These are phyloP conservation scores for Mohoua ochrocephala DNA, from an alignment of 2,113 vertebrate species.

Conservation along the genomic window DNA sequence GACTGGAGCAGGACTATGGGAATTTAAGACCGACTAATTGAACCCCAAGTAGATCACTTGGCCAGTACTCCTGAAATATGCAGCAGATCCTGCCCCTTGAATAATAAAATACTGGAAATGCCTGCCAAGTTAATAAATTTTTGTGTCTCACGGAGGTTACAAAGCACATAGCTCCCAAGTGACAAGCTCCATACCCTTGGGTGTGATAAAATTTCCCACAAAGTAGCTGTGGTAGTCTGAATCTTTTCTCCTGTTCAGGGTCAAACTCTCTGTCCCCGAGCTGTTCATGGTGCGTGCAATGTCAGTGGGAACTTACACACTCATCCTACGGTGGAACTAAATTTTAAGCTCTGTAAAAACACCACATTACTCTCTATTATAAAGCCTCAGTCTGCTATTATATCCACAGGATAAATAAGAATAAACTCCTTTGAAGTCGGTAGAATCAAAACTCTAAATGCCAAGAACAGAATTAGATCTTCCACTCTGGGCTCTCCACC, in stretches of 20 bases:
- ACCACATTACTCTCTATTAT: neutral
- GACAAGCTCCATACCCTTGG: neutral
- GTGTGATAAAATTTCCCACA: neutral
- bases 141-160: neutral
- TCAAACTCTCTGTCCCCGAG: neutral
- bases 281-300: neutral
- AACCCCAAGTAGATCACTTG: neutral
- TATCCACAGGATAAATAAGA: neutral
- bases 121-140: neutral
- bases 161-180: neutral
- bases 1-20: neutral
- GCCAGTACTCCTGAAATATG: neutral
- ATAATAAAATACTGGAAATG: neutral
- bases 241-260: neutral
- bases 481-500: neutral
- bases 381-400: neutral
- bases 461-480: neutral
- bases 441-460: neutral
- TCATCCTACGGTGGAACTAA: neutral
- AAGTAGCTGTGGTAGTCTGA: neutral
- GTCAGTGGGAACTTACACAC: neutral
- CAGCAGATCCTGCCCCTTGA: neutral
- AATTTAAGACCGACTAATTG: conserved; percentile 34
- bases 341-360: neutral
- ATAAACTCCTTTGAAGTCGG: neutral